phyloP scores from a whole-genome alignment of 2,888 invertebrate genomes.

The Tholera decimalis region DNA sequence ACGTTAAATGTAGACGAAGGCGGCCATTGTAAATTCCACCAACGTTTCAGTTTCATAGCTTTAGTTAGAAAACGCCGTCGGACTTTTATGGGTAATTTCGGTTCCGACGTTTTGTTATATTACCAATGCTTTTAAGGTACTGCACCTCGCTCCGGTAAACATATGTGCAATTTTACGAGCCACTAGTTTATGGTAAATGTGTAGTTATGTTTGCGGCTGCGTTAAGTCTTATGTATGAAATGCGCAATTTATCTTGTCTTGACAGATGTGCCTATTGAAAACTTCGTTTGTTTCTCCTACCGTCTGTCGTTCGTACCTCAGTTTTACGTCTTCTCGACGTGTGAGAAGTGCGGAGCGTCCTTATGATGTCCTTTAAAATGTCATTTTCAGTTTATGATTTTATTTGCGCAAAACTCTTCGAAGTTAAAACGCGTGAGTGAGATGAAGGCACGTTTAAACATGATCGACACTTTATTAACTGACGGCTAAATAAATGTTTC shows the following conservation, averaged over 20 bases:
- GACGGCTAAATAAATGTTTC: neutral
- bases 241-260: constrained; percentile 68
- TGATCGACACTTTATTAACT: neutral
- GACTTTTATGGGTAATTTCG: constrained; percentile 92
- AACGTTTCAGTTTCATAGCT: constrained; percentile 90
- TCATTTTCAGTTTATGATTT: constrained; percentile 55
- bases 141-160: constrained; percentile 89
- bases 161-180: constrained; percentile 89
- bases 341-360: constrained; percentile 36
- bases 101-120: constrained; percentile 92
- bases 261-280: constrained; percentile 76
- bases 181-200: constrained; percentile 88
- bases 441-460: neutral
- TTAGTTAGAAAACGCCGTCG: constrained; percentile 91
- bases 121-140: constrained; percentile 92
- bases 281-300: constrained; percentile 57
- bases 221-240: constrained; percentile 74
- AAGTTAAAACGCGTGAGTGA: neutral
- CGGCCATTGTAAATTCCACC: constrained; percentile 90
- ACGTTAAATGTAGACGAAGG: constrained; percentile 89
- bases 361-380: constrained; percentile 52
- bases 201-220: constrained; percentile 81
- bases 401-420: constrained; percentile 39
- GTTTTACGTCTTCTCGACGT: constrained; percentile 53
- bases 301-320: constrained; percentile 15